phyloP scores from a whole-genome alignment of 2,888 invertebrate genomes.

The Epinotia brunnichana region DNA sequence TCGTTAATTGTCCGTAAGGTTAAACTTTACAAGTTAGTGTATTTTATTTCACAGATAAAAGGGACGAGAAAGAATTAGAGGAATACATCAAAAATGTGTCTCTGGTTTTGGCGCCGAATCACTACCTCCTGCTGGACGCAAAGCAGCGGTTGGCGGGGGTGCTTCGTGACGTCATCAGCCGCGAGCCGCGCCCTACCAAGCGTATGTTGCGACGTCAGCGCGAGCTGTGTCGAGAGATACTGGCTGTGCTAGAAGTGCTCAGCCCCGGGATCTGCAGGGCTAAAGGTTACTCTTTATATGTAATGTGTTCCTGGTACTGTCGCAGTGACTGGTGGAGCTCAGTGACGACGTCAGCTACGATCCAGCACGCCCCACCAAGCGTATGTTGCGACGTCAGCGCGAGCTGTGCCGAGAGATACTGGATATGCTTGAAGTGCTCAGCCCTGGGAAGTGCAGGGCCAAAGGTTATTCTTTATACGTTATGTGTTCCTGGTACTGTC shows the following conservation, averaged over 20 bases:
- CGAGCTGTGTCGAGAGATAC: constrained; percentile 86
- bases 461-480: neutral
- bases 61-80: constrained; percentile 77
- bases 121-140: constrained; percentile 86
- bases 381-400: constrained; percentile 85
- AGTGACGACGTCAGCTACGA: constrained; percentile 78
- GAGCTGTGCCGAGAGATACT: constrained; percentile 87
- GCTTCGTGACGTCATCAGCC: constrained; percentile 77
- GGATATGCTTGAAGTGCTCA: constrained; percentile 85
- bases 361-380: constrained; percentile 78
- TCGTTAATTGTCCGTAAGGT: too few species aligned
- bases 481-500: neutral
- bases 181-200: constrained; percentile 78
- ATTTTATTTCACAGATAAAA: constrained; percentile 67
- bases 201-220: constrained; percentile 86
- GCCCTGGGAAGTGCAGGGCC: constrained; percentile 51
- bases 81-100: constrained; percentile 82
- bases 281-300: constrained; percentile 76
- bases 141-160: constrained; percentile 88
- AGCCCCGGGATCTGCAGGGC: constrained; percentile 89
- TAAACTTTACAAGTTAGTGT: too few species aligned
- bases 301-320: neutral
- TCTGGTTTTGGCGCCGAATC: constrained; percentile 85
- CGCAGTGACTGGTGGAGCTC: constrained; percentile 86
- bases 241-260: constrained; percentile 85